Percentiles rank a stretch among this genome's conserved stretches.
Conservation (phyloP, 2,888 invertebrate genomes). For the Aphodius sticticus region DNA sequence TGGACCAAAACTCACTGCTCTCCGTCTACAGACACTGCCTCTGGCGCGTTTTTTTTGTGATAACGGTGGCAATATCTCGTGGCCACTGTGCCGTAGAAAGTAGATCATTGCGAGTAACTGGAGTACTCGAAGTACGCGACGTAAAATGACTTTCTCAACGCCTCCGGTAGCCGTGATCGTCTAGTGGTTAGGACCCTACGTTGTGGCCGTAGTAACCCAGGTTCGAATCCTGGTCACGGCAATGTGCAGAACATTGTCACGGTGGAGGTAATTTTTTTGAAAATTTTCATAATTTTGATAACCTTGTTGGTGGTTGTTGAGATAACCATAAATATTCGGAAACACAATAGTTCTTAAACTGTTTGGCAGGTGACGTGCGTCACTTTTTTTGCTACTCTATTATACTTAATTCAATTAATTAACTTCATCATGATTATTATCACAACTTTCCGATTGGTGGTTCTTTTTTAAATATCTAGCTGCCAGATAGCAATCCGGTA, state of each 20-base stretch:
- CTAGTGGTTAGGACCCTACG: slow-evolving; percentile 80
- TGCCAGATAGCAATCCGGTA: too few relatives aligned
- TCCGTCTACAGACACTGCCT: too few relatives aligned
- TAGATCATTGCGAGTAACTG: background rate
- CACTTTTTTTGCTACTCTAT: too few relatives aligned
- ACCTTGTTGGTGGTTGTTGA: background rate
- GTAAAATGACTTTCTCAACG: background rate
- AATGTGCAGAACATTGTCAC: slow-evolving; percentile 52
- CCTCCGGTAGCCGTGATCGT: slow-evolving; percentile 69
- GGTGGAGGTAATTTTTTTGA: background rate
- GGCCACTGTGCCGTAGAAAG: background rate
- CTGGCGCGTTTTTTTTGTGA: too few relatives aligned
- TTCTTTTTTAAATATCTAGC: too few relatives aligned
- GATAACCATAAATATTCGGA: too few relatives aligned
- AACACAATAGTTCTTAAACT: too few relatives aligned
- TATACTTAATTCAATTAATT: too few relatives aligned
- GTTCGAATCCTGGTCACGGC: slow-evolving; percentile 80
- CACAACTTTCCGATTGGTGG: too few relatives aligned
- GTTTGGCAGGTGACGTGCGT: too few relatives aligned
- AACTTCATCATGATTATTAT: too few relatives aligned
- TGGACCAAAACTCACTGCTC: too few relatives aligned
- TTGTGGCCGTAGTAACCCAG: slow-evolving; percentile 82
- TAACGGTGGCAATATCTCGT: background rate
- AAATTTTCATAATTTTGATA: background rate
- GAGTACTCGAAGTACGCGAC: background rate